A percentile compares a stretch with the other conserved stretches of the same genome.
Conservation (phyloP, 2,797 vertebrate genomes). For the Gambelia wislizenii region DNA sequence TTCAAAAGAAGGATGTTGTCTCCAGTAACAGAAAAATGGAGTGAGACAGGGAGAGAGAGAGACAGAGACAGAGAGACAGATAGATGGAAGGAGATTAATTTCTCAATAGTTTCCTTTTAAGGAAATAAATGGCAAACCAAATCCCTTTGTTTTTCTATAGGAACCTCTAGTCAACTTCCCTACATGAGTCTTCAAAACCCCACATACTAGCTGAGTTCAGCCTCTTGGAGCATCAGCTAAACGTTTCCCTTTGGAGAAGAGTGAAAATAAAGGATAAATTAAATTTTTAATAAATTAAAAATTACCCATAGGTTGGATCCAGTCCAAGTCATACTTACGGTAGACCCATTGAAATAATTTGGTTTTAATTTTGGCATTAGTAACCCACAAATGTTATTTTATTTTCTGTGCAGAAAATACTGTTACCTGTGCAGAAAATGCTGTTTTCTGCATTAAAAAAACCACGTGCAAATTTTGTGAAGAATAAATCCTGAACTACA, state of each 20-base stretch:
- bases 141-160: not conserved
- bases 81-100: slow-evolving; percentile 32
- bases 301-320: not conserved
- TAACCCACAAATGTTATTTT: not conserved
- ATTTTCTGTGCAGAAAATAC: too few relatives aligned
- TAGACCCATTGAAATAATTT: not conserved
- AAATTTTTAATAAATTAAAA: too few relatives aligned
- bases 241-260: not conserved
- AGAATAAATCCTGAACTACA: too few relatives aligned
- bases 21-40: not conserved
- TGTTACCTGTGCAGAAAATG: too few relatives aligned
- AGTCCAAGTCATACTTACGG: not conserved
- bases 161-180: not conserved
- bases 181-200: not conserved
- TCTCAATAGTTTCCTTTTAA: slow-evolving; percentile 35
- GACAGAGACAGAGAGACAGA: not conserved
- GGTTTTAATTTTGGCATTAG: not conserved
- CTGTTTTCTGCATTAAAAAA: too few relatives aligned
- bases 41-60: not conserved
- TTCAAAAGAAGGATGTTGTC: slow-evolving; percentile 24
- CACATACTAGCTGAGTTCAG: not conserved
- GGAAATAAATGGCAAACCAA: not conserved
- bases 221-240: not conserved
- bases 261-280: not conserved
- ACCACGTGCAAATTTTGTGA: too few relatives aligned